Percentiles rank a stretch among this genome's conserved stretches.
These are phyloP conservation scores for Anoplius nigerrimus DNA, from an alignment of 2,888 invertebrate genomes.

Conservation along the genomic window DNA sequence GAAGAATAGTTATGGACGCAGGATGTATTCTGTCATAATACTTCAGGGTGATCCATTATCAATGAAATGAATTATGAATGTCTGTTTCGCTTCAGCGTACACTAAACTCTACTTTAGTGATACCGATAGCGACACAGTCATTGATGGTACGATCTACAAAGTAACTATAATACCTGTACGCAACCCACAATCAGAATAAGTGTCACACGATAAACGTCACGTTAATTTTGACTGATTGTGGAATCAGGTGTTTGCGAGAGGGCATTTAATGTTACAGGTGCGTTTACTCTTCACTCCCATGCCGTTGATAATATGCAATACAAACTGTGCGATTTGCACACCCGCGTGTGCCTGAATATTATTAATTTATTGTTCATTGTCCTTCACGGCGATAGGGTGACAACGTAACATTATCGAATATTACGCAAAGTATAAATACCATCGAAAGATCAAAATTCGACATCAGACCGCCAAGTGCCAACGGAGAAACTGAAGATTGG, in stretches of 20 bases:
- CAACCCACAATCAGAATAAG: too few relatives aligned
- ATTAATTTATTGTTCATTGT: slow-evolving; percentile 3
- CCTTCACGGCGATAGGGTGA: neutral
- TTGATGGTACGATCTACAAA: too few relatives aligned
- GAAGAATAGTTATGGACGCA: too few relatives aligned
- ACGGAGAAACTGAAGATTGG: neutral
- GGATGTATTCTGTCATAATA: too few relatives aligned
- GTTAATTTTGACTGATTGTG: slow-evolving; percentile 14
- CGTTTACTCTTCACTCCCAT: neutral
- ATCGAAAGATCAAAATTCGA: neutral
- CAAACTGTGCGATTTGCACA: neutral
- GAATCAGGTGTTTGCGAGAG: slow-evolving; percentile 33
- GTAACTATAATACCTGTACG: too few relatives aligned
- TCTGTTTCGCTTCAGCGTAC: too few relatives aligned
- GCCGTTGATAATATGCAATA: neutral
- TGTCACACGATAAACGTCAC: too few relatives aligned
- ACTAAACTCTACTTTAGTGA: too few relatives aligned
- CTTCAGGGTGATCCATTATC: too few relatives aligned
- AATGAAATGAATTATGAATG: too few relatives aligned
- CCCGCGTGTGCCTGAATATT: neutral
- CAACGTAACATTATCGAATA: neutral
- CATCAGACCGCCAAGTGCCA: slow-evolving; percentile 10
- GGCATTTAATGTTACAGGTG: neutral
- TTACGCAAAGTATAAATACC: slow-evolving; percentile 24
- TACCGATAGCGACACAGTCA: too few relatives aligned